A percentile compares a stretch with the other conserved stretches of the same genome.
These are phyloP conservation scores for Phymorhynchus buccinoides DNA, from an alignment of 1,140 invertebrate species.

Conservation along the genomic window DNA sequence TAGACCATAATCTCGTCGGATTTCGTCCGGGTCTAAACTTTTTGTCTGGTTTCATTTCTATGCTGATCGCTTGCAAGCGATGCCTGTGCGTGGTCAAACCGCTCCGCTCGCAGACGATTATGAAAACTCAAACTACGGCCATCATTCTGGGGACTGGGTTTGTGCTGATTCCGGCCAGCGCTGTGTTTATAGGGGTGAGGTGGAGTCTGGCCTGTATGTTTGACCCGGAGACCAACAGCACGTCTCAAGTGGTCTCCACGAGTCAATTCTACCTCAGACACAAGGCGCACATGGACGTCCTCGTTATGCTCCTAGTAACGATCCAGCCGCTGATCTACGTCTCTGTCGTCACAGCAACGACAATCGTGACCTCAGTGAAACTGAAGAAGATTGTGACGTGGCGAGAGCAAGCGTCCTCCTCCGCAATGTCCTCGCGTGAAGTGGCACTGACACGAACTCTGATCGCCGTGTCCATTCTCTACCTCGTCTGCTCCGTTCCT, in stretches of 20 bases:
- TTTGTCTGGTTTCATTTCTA: slow-evolving; percentile 2
- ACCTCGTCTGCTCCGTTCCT: slow-evolving; percentile 2
- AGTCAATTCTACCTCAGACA: neutral
- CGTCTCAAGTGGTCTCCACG: neutral
- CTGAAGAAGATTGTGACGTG: neutral
- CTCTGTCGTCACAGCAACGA: neutral
- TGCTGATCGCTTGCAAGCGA: too few relatives aligned
- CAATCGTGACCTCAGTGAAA: neutral
- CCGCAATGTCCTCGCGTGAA: neutral
- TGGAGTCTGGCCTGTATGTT: slow-evolving; percentile 20
- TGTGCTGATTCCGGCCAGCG: neutral
- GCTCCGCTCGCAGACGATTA: too few relatives aligned
- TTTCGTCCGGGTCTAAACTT: neutral
- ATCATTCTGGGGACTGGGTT: too few relatives aligned
- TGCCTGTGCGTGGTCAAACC: too few relatives aligned
- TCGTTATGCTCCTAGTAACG: neutral
- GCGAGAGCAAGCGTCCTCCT: slow-evolving; percentile 9
- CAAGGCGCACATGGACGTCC: neutral
- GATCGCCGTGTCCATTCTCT: neutral
- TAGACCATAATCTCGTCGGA: neutral
- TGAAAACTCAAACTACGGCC: too few relatives aligned
- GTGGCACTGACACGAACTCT: slow-evolving; percentile 22
- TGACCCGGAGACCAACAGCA: neutral
- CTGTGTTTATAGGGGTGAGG: neutral
- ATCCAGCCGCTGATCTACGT: neutral